A percentile compares a stretch with the other conserved stretches of the same genome.
Conservation (phyloP, 2,888 invertebrate genomes). For the Sinopyrophorus schimmeli region DNA sequence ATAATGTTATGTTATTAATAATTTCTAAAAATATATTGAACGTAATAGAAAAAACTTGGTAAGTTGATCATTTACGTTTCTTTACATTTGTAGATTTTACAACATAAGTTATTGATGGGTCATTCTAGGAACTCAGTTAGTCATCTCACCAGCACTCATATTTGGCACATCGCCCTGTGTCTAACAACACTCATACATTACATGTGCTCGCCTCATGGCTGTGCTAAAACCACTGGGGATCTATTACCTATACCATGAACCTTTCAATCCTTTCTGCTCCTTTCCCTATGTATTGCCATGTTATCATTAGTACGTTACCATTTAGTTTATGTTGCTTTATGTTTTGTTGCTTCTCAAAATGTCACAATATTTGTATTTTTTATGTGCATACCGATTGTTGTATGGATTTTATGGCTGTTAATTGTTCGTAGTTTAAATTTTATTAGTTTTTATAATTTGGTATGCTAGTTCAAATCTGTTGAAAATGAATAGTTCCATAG, state of each 20-base stretch:
- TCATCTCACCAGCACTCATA: slow-evolving; percentile 48
- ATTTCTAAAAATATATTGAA: too few relatives aligned
- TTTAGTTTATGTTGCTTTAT: slow-evolving; percentile 24
- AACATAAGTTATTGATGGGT: slow-evolving; percentile 1
- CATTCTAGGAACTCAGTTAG: slow-evolving; percentile 28
- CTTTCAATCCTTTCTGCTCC: slow-evolving; percentile 28
- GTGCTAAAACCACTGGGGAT: slow-evolving; percentile 53
- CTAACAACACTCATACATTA: slow-evolving; percentile 53
- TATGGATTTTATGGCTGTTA: too few relatives aligned
- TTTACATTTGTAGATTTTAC: slow-evolving; percentile 1
- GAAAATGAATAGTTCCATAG: too few relatives aligned
- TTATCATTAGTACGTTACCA: slow-evolving; percentile 39
- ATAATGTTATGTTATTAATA: too few relatives aligned
- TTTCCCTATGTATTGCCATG: slow-evolving; percentile 41
- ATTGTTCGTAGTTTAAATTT: too few relatives aligned
- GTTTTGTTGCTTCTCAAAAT: slow-evolving; percentile 21
- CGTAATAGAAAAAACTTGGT: too few relatives aligned
- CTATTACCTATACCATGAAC: slow-evolving; percentile 34
- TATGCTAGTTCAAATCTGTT: too few relatives aligned
- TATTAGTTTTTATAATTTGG: too few relatives aligned
- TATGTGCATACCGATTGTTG: slow-evolving; percentile 35
- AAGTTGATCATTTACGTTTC: too few relatives aligned
- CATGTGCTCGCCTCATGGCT: slow-evolving; percentile 55
- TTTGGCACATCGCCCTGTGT: slow-evolving; percentile 52
- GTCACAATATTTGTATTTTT: slow-evolving; percentile 30